Evolutionary conservation across 2,797 vertebrate species (phyloP).

Genomic region (Myripristis murdjan): DNA sequence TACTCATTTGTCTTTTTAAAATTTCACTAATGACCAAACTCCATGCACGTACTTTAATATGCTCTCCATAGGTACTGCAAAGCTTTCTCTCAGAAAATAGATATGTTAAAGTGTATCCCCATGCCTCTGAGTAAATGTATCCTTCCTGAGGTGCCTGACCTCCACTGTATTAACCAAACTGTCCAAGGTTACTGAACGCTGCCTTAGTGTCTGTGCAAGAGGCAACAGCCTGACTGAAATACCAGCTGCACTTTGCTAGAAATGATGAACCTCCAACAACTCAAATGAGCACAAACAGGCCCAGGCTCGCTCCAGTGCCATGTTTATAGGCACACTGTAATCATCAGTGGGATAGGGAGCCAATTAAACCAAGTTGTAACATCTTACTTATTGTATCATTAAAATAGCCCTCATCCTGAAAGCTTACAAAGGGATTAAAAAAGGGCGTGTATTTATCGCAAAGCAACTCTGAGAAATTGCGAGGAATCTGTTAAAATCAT

Average conservation of each 20-base stretch:
- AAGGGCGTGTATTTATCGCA: not conserved
- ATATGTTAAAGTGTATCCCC: not conserved
- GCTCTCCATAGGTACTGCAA: not conserved
- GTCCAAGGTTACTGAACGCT: constrained; percentile 46
- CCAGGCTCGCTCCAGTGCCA: constrained; percentile 29
- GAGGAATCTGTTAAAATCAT: not conserved
- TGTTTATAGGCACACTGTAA: constrained; percentile 6
- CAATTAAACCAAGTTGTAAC: constrained; percentile 44
- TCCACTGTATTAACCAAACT: constrained; percentile 13
- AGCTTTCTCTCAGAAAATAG: not conserved
- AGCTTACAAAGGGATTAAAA: not conserved
- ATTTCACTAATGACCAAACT: not conserved
- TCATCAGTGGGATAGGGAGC: constrained; percentile 25
- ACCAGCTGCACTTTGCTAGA: constrained; percentile 31
- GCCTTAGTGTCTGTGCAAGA: constrained; percentile 35
- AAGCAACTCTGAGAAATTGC: not conserved
- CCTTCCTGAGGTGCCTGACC: constrained; percentile 35
- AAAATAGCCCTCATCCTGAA: not conserved
- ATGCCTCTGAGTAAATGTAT: not conserved
- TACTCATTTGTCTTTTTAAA: not conserved
- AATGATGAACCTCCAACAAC: constrained; percentile 21
- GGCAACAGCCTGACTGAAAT: constrained; percentile 15
- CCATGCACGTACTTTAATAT: no score
- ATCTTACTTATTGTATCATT: not conserved
- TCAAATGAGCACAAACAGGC: constrained; percentile 49